Base-by-base conservation (phyloP, 1,140 invertebrate species). In the Gryon sp. region DNA sequence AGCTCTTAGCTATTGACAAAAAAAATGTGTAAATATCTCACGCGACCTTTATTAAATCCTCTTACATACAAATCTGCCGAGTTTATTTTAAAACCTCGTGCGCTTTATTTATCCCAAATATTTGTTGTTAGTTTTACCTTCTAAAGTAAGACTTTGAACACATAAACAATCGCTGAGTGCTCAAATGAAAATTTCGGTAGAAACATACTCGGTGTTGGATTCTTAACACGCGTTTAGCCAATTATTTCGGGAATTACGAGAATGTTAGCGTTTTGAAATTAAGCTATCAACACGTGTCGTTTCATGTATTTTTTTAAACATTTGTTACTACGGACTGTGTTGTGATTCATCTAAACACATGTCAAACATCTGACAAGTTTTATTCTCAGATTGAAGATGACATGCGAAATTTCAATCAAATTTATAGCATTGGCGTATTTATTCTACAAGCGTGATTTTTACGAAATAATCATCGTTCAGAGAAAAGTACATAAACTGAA, bases 321-420 rank as follows among this genome's bases (percentile, higher is more conserved):
- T 18, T 32, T 16, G 9, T n/a, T n/a, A n/a, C n/a, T n/a, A n/a
- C n/a, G n/a, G n/a, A n/a, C n/a, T n/a, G n/a, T n/a, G n/a, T n/a
- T n/a, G n/a, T n/a, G n/a, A n/a, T n/a, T n/a, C n/a, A n/a, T n/a
- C n/a, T n/a, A n/a, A n/a, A 12, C 45, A 32, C 26, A 30, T 48
- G 26, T 32, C 19, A 50, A 11, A 36, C 46, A 50, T 36, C 18
- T 22, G 45, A 19, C 43, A 16, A 11, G 24, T n/a, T n/a, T n/a
- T n/a, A n/a, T n/a, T n/a, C n/a, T n/a, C n/a, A n/a, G n/a, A n/a
- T 19, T 16, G 16, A 41, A 4, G 20, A 15, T 15, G 12, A 36
- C 12, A 36, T 15, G 8, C 11, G 14, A 32, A 32, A 32, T 32
- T 2, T 12, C n/a, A n/a, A 30, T 3, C 26, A 32, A 32, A 32